These are phyloP conservation scores for Machimus atricapillus DNA, from an alignment of 2,888 invertebrate genomes.

Conservation along the genomic window DNA sequence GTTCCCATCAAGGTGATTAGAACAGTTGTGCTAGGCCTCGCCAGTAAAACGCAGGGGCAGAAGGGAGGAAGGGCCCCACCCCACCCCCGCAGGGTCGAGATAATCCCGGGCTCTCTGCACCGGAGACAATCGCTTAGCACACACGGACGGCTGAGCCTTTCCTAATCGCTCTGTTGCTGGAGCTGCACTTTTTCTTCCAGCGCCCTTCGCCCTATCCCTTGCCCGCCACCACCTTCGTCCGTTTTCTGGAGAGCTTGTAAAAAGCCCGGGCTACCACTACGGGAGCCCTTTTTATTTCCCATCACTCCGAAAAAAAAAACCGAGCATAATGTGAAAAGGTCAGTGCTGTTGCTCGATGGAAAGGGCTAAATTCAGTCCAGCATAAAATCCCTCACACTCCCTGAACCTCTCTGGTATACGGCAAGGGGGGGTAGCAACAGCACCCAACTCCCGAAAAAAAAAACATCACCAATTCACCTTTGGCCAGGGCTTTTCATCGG, in stretches of 20 bases:
- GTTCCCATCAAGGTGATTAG: constrained; percentile 23
- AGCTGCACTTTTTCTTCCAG: constrained; percentile 1
- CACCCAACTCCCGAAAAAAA: not conserved
- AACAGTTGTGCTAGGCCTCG: constrained; percentile 9
- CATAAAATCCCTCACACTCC: not conserved
- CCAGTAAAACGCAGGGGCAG: not conserved
- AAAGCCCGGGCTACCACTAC: not conserved
- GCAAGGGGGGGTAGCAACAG: not conserved
- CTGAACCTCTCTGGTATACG: not conserved
- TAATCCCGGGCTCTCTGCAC: not conserved
- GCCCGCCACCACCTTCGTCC: not conserved
- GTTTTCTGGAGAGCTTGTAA: not conserved
- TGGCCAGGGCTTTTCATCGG: constrained; percentile 25
- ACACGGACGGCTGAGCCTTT: constrained; percentile 3
- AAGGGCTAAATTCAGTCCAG: not conserved
- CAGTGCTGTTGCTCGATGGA: constrained; percentile 1
- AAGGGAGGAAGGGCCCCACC: not conserved
- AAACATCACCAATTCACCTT: constrained; percentile 16
- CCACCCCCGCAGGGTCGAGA: not conserved
- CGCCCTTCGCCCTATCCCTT: not conserved
- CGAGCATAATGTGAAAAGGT: constrained; percentile 6
- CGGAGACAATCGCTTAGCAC: constrained; percentile 31
- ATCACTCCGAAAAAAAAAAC: not conserved
- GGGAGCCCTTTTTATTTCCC: not conserved
- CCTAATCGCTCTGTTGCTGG: constrained; percentile 13